Evolutionary conservation across 2,888 invertebrate genomes (phyloP).

Genomic region (Blastobasis lacticolella): DNA sequence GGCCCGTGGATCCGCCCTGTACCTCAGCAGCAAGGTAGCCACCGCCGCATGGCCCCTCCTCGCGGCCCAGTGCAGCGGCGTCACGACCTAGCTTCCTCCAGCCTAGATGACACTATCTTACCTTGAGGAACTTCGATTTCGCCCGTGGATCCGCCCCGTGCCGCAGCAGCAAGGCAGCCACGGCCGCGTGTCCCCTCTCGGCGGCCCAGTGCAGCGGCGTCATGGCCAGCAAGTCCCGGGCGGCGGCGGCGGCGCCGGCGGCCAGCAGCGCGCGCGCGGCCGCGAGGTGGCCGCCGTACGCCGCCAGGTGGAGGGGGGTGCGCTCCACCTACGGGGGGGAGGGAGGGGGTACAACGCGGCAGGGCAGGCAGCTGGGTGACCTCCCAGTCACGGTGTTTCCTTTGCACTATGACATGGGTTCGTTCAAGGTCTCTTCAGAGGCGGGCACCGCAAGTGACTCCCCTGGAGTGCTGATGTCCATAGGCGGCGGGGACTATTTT

Average conservation of each 20-base stretch:
- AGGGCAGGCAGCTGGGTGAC: no score
- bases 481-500: no score
- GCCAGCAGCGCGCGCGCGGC: constrained; percentile 82
- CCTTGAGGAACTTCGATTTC: constrained; percentile 44
- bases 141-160: constrained; percentile 81
- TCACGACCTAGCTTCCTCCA: constrained; percentile 61
- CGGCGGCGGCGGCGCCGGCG: constrained; percentile 41
- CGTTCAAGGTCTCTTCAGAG: no score
- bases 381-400: no score
- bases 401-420: no score
- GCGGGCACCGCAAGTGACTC: no score
- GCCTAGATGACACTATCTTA: no score
- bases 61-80: constrained; percentile 95
- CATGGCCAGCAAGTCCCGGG: constrained; percentile 68
- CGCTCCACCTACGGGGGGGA: constrained; percentile 75
- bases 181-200: constrained; percentile 80
- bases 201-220: constrained; percentile 97
- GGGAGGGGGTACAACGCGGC: no score
- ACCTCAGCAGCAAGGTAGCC: constrained; percentile 79
- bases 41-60: constrained; percentile 80
- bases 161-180: constrained; percentile 79
- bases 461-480: no score
- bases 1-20: constrained; percentile 81
- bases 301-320: constrained; percentile 92
- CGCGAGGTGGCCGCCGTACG: constrained; percentile 85